A percentile compares a stretch with the other conserved stretches of the same genome.
phyloP scores from a whole-genome alignment of 2,888 invertebrate species.

The Gonocerus acuteangulatus region DNA sequence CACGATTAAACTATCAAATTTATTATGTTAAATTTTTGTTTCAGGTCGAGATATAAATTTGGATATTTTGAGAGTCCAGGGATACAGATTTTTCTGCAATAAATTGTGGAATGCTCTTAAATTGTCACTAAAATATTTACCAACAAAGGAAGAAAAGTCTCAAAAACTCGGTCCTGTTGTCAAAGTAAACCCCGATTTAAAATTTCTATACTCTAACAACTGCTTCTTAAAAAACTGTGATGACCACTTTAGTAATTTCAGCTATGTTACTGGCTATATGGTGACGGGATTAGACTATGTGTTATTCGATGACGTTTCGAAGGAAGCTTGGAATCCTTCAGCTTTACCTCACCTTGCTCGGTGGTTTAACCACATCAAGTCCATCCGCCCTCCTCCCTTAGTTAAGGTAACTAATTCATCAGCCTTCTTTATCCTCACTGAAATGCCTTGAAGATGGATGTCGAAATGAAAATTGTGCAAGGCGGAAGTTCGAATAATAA shows the following conservation, averaged over 20 bases:
- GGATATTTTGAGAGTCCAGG: conserved; percentile 87
- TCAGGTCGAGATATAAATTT: conserved; percentile 87
- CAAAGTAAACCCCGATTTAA: conserved; percentile 20
- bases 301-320: conserved; percentile 39
- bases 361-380: conserved; percentile 45
- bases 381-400: conserved; percentile 15
- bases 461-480: no score
- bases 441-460: no score
- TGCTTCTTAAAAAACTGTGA: conserved; percentile 22
- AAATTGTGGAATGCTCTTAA: conserved; percentile 98
- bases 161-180: neutral
- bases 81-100: conserved; percentile 95
- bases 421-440: no score
- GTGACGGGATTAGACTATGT: conserved; percentile 45
- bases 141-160: conserved; percentile 43
- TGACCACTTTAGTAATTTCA: conserved; percentile 27
- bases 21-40: no score
- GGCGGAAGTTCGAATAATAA: no score
- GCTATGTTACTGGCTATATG: conserved; percentile 39
- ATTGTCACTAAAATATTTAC: conserved; percentile 66
- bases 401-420: conserved; percentile 29
- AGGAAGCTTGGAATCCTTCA: conserved; percentile 32
- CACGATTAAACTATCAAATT: no score
- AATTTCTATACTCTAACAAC: conserved; percentile 9
- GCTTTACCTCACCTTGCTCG: conserved; percentile 43